A percentile compares a stretch with the other conserved stretches of the same genome.
Evolutionary conservation across 37 sponge, comb jelly and placozoan genomes (phyloP).

Genomic region (Crambe crambe): DNA sequence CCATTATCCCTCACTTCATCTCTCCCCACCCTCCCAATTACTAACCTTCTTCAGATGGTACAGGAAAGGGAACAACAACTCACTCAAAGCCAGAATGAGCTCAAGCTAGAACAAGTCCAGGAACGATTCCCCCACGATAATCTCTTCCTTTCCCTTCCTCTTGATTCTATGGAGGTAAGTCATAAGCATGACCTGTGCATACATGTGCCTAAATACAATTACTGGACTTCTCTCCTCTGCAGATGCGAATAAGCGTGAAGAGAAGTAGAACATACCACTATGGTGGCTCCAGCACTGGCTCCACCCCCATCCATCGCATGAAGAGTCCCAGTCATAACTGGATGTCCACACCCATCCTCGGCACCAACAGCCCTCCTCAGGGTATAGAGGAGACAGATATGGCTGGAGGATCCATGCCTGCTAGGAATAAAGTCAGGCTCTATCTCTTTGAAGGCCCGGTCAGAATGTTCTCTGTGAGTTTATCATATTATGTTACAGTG

Average conservation of each 20-base stretch:
- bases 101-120: constrained; percentile 64
- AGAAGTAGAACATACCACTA: background rate
- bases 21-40: background rate
- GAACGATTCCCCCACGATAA: constrained; percentile 51
- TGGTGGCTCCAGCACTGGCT: background rate
- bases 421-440: constrained; percentile 14
- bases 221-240: no score
- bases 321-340: background rate
- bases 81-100: constrained; percentile 53
- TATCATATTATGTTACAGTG: constrained; percentile 28
- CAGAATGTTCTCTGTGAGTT: constrained; percentile 12
- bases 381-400: constrained; percentile 14
- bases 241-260: no score
- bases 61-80: constrained; percentile 50
- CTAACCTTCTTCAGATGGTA: constrained; percentile 39
- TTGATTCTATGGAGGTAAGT: constrained; percentile 58
- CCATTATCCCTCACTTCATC: background rate
- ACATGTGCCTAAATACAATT: no score
- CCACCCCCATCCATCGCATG: background rate
- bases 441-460: constrained; percentile 68
- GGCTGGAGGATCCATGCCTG: background rate
- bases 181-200: no score
- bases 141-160: constrained; percentile 36
- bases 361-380: background rate
- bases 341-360: background rate